Base-by-base conservation (phyloP, 2,888 invertebrate genomes). In the Holacanthella duospinosa region DNA sequence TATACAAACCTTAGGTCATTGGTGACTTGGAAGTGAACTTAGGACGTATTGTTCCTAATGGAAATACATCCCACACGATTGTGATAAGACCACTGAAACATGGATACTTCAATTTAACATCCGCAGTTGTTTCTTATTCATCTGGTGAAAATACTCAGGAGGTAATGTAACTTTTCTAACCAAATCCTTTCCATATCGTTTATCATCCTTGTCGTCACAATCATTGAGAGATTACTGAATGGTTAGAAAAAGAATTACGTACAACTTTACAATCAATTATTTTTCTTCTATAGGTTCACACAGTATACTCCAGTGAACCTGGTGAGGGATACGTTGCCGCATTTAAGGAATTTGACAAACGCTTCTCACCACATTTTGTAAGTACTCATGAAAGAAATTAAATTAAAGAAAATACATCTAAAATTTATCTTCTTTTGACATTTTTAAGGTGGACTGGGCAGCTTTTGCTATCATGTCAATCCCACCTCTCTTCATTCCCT, bases 381-480 rank as follows among this genome's bases (percentile, higher is more conserved):
- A 80, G 80, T 56, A 55, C n/a, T n/a, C n/a, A n/a, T n/a, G 29
- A 63, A 12, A n/a, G n/a, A n/a, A n/a, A n/a, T n/a, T n/a, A n/a
- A n/a, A n/a, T n/a, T n/a, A n/a, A n/a, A n/a, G 2, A 3, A 28
- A 27, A 58, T 16, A 16, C 19, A 26, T 26, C 43, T 4, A 58
- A 36, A 12, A 4, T 58, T 58, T 36, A 12, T 27, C 16, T 56
- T 24, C 9, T 12, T 56, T 21, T 56, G 24, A n/a, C n/a, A n/a
- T n/a, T n/a, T 77, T 76, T 63, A 75, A 83, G 82, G 75, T 93
- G 66, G 96, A 96, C 79, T 99, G 97, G 99, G 82, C 88, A 61
- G 92, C 94, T 28, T 99, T 99, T 76, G 93, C 93, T 43, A 85
- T 97, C 62, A 94, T 99, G 93, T 91, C 94, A 28, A 81, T 95